A percentile compares a stretch with the other conserved stretches of the same genome.
phyloP scores from a whole-genome alignment of 2,888 invertebrate species.

The Iselma pallidipennis region DNA sequence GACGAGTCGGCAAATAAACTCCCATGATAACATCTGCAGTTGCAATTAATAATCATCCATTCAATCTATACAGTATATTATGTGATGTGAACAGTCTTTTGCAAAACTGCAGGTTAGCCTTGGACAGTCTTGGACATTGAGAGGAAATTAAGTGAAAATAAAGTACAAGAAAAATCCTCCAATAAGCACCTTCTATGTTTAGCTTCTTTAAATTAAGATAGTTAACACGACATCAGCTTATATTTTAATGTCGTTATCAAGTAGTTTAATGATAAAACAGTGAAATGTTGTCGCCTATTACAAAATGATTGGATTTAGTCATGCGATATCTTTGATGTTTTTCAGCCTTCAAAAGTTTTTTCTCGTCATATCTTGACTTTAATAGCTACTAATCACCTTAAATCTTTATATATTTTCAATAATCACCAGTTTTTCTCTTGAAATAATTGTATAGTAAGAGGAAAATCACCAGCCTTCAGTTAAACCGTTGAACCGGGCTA shows the following conservation, averaged over 20 bases:
- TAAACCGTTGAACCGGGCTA: neutral
- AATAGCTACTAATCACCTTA: constrained; percentile 1
- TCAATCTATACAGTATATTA: constrained; percentile 11
- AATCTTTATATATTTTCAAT: neutral
- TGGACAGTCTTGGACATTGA: neutral
- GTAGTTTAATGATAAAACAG: neutral
- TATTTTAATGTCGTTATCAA: neutral
- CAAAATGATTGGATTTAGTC: neutral
- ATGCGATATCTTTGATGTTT: neutral
- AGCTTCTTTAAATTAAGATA: neutral
- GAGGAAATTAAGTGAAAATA: too few species aligned
- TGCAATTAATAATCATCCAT: constrained; percentile 32
- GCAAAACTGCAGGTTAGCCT: neutral
- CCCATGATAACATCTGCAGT: constrained; percentile 25
- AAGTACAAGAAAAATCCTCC: too few species aligned
- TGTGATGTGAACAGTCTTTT: neutral
- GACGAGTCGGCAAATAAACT: constrained; percentile 26
- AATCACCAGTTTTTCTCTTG: neutral
- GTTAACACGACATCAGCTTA: neutral
- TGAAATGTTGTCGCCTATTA: neutral
- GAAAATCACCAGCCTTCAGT: neutral
- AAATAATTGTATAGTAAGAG: neutral
- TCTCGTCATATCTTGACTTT: neutral
- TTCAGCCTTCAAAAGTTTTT: neutral
- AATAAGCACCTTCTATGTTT: neutral